These are phyloP conservation scores for Anastatus disparis DNA, from an alignment of 1,140 invertebrate species.

Conservation along the genomic window DNA sequence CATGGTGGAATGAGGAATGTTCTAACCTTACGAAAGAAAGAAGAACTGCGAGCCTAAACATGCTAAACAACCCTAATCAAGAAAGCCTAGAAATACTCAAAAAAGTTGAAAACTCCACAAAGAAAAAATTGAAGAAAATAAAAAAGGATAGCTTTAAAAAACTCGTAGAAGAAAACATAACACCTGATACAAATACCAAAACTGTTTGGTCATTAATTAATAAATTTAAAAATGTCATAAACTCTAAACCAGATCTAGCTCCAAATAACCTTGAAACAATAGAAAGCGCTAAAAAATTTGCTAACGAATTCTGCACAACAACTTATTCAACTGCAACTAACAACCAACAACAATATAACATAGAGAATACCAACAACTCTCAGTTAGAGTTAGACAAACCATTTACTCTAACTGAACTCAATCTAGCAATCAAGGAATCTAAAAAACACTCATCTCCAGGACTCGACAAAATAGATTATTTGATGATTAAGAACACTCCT, in stretches of 20 bases:
- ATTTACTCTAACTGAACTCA: too few relatives aligned
- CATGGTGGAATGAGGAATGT: slow-evolving; percentile 4
- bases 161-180: neutral
- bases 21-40: neutral
- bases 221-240: neutral
- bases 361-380: too few relatives aligned
- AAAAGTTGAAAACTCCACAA: neutral
- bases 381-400: neutral
- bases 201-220: neutral
- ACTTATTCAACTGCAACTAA: too few relatives aligned
- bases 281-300: neutral
- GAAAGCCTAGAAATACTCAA: neutral
- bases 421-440: neutral
- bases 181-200: neutral
- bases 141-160: neutral
- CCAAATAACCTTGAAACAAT: neutral
- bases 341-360: too few relatives aligned
- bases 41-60: neutral
- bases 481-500: neutral
- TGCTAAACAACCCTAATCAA: neutral
- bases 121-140: neutral
- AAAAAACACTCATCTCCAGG: slow-evolving; percentile 10
- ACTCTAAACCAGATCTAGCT: neutral
- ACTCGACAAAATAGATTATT: slow-evolving; percentile 2
- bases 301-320: too few relatives aligned